Evolutionary conservation across 1,140 invertebrate species (phyloP).

Genomic region (Teleopsis dalmanni): DNA sequence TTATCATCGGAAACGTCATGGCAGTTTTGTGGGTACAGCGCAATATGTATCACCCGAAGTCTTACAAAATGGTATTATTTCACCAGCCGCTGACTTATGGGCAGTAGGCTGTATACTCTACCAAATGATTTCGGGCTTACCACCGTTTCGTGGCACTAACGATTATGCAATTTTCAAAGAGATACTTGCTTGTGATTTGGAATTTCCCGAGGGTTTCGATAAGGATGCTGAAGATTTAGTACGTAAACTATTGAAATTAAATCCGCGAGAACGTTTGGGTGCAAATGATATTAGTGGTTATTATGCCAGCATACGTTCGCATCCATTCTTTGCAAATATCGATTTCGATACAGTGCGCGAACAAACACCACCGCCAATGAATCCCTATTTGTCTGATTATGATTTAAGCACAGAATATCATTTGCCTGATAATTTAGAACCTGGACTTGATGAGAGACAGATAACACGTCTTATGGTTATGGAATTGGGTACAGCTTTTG

Average conservation of each 20-base stretch:
- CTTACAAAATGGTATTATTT: slow-evolving; percentile 71
- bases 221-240: slow-evolving; percentile 79
- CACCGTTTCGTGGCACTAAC: slow-evolving; percentile 85
- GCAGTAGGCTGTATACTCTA: slow-evolving; percentile 95
- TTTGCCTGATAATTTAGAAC: slow-evolving; percentile 71
- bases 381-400: slow-evolving; percentile 71
- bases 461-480: slow-evolving; percentile 66
- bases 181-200: slow-evolving; percentile 84
- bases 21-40: slow-evolving; percentile 97
- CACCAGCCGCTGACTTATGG: slow-evolving; percentile 90
- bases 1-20: slow-evolving; percentile 48
- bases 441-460: slow-evolving; percentile 76
- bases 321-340: slow-evolving; percentile 78
- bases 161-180: slow-evolving; percentile 98
- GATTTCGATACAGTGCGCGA: slow-evolving; percentile 75
- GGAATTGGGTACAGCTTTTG: slow-evolving; percentile 49
- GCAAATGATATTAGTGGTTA: slow-evolving; percentile 59
- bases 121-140: slow-evolving; percentile 90
- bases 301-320: slow-evolving; percentile 75
- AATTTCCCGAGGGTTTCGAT: slow-evolving; percentile 87
- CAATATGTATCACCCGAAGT: slow-evolving; percentile 98
- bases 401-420: slow-evolving; percentile 56
- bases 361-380: slow-evolving; percentile 73
- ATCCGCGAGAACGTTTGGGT: slow-evolving; percentile 75
- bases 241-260: slow-evolving; percentile 73